Conservation (phyloP, 2,113 vertebrate genomes). For the Callipepla californica region DNA sequence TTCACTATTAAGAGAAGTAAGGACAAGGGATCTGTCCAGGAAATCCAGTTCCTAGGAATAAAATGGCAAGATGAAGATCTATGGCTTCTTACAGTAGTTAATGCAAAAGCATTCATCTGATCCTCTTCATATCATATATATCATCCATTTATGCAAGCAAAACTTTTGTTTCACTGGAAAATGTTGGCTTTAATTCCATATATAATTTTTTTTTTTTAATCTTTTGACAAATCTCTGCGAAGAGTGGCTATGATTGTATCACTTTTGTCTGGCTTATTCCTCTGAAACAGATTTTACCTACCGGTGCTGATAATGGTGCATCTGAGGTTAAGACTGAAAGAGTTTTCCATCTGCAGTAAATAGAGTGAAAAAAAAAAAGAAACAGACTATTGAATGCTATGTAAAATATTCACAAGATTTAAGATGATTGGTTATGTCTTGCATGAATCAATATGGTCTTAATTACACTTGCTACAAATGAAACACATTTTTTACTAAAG, state of each 20-base stretch:
- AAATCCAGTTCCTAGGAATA: too few species aligned
- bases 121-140: neutral
- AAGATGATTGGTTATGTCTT: constrained; percentile 48
- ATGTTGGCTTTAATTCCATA: neutral
- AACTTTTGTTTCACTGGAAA: neutral
- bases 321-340: neutral
- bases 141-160: neutral
- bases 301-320: neutral
- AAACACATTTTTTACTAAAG: constrained; percentile 22
- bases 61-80: neutral
- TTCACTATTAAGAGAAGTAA: too few species aligned
- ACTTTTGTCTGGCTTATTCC: neutral
- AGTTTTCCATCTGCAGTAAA: neutral
- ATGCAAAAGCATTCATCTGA: neutral
- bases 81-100: neutral
- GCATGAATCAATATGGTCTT: constrained; percentile 51
- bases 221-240: neutral
- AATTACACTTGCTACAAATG: constrained; percentile 50
- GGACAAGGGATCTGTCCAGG: too few species aligned
- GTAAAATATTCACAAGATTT: constrained; percentile 44
- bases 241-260: rapidly evolving
- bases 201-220: neutral
- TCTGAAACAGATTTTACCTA: neutral
- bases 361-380: neutral
- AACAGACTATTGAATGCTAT: neutral